phyloP scores from a whole-genome alignment of 2,797 vertebrate genomes.

The Enteromius afrohamiltoni region DNA sequence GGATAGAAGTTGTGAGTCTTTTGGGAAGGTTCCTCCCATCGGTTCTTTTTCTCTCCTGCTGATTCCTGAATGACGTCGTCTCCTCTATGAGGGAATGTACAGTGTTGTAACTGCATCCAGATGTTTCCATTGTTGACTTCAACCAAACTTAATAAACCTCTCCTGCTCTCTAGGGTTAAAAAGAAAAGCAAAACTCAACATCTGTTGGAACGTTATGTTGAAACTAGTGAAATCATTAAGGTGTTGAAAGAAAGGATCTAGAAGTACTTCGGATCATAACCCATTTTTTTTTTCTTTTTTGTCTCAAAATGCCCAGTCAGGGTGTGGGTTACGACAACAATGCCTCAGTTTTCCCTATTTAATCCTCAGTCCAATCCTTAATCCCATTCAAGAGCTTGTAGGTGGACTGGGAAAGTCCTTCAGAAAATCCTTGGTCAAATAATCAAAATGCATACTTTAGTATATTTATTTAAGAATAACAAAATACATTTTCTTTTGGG shows the following conservation, averaged over 20 bases:
- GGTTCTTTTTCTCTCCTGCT: conserved; percentile 16
- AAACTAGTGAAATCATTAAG: background rate
- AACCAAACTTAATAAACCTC: conserved; percentile 35
- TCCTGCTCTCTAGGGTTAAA: conserved; percentile 38
- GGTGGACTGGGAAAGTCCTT: conserved; percentile 15
- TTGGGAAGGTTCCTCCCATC: conserved; percentile 36
- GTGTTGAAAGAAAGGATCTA: background rate
- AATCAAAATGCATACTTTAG: conserved; percentile 1
- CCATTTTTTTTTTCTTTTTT: background rate
- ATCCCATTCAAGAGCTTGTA: conserved; percentile 11
- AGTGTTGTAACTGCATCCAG: conserved; percentile 47
- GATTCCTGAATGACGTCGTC: conserved; percentile 24
- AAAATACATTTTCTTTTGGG: background rate
- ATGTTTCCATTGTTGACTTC: conserved; percentile 55
- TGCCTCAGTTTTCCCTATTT: conserved; percentile 5
- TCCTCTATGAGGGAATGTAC: conserved; percentile 1
- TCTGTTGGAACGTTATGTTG: conserved; percentile 24
- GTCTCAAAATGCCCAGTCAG: background rate
- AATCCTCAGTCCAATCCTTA: conserved; percentile 15
- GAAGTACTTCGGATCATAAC: background rate
- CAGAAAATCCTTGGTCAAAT: background rate
- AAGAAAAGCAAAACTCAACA: conserved; percentile 22
- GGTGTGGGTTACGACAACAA: background rate
- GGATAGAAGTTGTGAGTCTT: conserved; percentile 23
- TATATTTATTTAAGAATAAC: background rate